These are phyloP conservation scores for Eidolon dupreanum DNA, from an alignment of 2,797 vertebrate species.

Conservation along the genomic window DNA sequence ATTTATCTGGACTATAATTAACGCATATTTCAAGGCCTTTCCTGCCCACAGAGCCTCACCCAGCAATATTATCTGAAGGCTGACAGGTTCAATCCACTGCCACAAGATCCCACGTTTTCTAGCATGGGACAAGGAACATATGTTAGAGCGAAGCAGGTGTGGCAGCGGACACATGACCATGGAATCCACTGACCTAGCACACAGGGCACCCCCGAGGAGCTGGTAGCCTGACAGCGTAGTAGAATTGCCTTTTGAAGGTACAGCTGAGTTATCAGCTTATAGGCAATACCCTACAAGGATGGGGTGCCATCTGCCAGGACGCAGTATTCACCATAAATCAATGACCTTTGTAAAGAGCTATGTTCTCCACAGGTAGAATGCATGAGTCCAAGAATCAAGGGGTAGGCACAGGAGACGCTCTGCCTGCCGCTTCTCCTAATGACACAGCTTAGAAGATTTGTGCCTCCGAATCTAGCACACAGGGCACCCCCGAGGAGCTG, in stretches of 20 bases:
- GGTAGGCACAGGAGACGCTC: background rate
- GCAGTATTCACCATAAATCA: background rate
- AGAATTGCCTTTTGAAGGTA: too few relatives aligned
- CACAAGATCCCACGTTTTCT: background rate
- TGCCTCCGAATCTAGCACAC: background rate
- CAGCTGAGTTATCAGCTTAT: background rate
- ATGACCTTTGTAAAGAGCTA: background rate
- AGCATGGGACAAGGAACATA: background rate
- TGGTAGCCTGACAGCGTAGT: background rate
- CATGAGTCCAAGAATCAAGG: background rate
- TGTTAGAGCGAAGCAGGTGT: background rate
- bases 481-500: too few relatives aligned
- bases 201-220: background rate
- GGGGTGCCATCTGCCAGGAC: background rate
- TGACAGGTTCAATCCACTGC: background rate
- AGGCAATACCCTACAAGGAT: background rate
- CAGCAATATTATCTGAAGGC: background rate
- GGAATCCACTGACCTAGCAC: background rate
- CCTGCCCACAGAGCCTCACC: background rate
- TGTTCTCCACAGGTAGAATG: background rate
- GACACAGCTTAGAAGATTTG: background rate
- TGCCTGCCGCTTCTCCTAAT: background rate
- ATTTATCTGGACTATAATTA: background rate
- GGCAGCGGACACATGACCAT: background rate
- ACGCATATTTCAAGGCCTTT: background rate